These are phyloP conservation scores for Drosophila dunni DNA, from an alignment of 1,140 invertebrate species.

Conservation along the genomic window DNA sequence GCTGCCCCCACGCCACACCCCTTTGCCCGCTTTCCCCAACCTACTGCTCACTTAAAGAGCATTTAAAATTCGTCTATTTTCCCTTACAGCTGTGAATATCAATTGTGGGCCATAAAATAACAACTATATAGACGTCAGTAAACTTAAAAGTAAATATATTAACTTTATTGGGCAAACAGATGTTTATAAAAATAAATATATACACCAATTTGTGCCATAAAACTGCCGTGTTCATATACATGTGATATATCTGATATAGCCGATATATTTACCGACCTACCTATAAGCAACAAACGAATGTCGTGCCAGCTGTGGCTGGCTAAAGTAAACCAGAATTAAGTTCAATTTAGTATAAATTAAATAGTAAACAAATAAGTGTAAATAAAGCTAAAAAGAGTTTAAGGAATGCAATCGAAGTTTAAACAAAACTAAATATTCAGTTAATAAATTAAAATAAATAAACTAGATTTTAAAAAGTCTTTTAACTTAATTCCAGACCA, in stretches of 20 bases:
- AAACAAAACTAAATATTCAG: too few relatives aligned
- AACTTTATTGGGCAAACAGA: background rate
- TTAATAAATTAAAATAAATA: too few relatives aligned
- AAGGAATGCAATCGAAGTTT: too few relatives aligned
- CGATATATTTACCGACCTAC: background rate
- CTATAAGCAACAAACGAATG: conserved; percentile 17
- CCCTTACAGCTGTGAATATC: background rate
- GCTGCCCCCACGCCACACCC: conserved; percentile 22
- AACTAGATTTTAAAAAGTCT: too few relatives aligned
- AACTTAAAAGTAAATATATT: background rate
- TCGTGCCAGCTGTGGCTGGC: conserved; percentile 8
- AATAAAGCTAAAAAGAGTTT: too few relatives aligned
- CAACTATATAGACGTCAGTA: background rate
- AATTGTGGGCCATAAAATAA: background rate
- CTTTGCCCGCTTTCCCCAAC: background rate
- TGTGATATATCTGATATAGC: background rate
- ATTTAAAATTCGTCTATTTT: background rate
- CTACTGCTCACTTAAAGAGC: background rate
- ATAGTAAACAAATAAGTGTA: background rate
- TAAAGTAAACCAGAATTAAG: background rate
- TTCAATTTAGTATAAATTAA: background rate
- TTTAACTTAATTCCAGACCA: too few relatives aligned
- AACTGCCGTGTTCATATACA: too few relatives aligned
- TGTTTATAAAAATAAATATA: background rate
- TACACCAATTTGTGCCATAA: background rate